A percentile compares a stretch with the other conserved stretches of the same genome.
Conservation (phyloP, 37 sponge, comb jelly and placozoan species). For the Theonella swinhoei region DNA sequence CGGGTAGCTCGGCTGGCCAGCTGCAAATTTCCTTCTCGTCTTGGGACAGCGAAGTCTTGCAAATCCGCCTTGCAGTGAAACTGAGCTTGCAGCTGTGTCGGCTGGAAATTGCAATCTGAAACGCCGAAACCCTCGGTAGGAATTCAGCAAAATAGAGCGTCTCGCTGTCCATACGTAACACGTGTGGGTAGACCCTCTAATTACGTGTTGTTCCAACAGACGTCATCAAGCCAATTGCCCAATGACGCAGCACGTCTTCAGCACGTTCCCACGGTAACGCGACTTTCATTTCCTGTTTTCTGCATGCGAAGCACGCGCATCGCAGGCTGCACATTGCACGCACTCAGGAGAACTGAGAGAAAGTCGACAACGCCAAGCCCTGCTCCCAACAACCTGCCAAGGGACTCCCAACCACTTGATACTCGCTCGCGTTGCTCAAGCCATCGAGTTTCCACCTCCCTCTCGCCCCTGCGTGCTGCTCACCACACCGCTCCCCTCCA, state of each 20-base stretch:
- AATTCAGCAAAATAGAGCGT: conserved; percentile 17
- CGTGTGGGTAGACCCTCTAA: not conserved
- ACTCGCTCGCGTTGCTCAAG: too few species aligned
- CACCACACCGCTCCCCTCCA: too few species aligned
- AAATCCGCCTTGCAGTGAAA: not conserved
- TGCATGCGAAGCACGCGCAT: not conserved
- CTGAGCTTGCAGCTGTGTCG: not conserved
- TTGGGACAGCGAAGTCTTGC: not conserved
- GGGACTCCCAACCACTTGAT: too few species aligned
- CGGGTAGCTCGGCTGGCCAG: not conserved
- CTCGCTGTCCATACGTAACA: not conserved
- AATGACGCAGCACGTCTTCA: not conserved
- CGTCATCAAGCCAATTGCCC: too few species aligned
- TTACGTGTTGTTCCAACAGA: not conserved
- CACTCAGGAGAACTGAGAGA: too few species aligned
- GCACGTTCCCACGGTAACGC: not conserved
- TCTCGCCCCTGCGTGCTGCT: too few species aligned
- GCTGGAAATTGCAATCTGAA: not conserved
- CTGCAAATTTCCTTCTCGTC: not conserved
- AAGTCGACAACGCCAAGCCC: too few species aligned
- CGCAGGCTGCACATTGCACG: too few species aligned
- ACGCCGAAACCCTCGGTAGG: conserved; percentile 21
- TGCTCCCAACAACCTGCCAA: too few species aligned
- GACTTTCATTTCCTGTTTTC: not conserved
- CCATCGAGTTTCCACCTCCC: too few species aligned